Base-by-base conservation (phyloP, 1,140 invertebrate genomes). In the Drosophila guanche region DNA sequence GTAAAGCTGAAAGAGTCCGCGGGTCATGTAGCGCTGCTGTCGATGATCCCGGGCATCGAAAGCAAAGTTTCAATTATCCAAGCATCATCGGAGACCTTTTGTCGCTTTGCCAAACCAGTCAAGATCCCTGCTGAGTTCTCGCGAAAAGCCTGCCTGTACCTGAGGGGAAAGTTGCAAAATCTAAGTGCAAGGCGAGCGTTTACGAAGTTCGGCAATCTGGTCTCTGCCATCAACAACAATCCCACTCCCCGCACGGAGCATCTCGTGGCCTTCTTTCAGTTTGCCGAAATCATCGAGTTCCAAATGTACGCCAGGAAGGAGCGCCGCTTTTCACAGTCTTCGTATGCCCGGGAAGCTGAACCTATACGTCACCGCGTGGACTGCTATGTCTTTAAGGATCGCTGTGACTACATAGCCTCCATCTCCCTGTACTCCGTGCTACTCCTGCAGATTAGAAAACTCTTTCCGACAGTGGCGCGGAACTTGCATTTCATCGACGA, bases 381-480 rank as follows among this genome's bases (percentile, higher is more conserved):
- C 0, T 67, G 69, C 27, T 72, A 56, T 10, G 33, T 66, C 3
- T 55, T 55, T 48, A 56, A 59, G 2, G 63, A 72, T 37, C 56
- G 55, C 7, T 50, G 55, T 10, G 63, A 72, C 14, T 60, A 55
- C 14, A 6, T 72, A 6, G 16, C 57, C 0, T 67, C 69, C 3
- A 5, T 71, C 0, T 48, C 45, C 0, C n/a, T 72, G n/a, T 16
- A 60, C 0, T n/a, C 4, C 1, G 8, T 10, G 8, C 56, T 51
- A 22, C 25, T 72, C 0, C 0, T 23, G 6, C 7, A 23, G 12
- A 48, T 60, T 20, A 0, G 0, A 1, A 8, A 37, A 0, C 1
- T 41, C 0, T 45, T 42, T 8, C 69, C 69, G 1, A 5, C 4
- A 0, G 12, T 60, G 6, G 22, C 14, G 5, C 1, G 2, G 1